phyloP scores from a whole-genome alignment of 2,113 vertebrate species.

The Chionis minor region DNA sequence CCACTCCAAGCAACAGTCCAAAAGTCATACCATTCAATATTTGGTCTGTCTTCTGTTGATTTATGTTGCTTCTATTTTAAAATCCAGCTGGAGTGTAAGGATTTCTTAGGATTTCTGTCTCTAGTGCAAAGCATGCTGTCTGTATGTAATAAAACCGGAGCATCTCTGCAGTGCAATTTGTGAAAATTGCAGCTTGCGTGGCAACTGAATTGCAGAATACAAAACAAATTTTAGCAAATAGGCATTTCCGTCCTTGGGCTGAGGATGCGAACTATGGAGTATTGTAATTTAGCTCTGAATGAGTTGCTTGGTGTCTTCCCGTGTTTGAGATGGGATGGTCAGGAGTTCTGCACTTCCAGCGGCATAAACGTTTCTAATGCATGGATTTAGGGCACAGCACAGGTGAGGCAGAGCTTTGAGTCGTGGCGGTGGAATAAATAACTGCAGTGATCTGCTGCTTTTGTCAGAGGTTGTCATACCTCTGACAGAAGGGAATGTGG shows the following conservation, averaged over 20 bases:
- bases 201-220: not conserved
- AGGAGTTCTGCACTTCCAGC: not conserved
- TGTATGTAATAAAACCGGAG: not conserved
- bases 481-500: not conserved
- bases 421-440: not conserved
- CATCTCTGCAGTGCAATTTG: not conserved
- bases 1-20: not conserved
- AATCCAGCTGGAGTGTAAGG: not conserved
- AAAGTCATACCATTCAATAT: not conserved
- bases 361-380: not conserved
- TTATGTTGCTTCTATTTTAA: not conserved
- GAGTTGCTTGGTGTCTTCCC: not conserved
- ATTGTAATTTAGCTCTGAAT: not conserved
- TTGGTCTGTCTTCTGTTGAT: not conserved
- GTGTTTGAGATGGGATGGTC: rapidly evolving
- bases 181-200: not conserved
- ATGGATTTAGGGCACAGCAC: not conserved
- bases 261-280: not conserved
- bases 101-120: not conserved
- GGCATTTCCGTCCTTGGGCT: not conserved
- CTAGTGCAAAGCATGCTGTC: not conserved
- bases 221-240: not conserved
- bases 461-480: not conserved
- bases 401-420: constrained; percentile 2
- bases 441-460: not conserved